phyloP scores from a whole-genome alignment of 2,888 invertebrate species.

The Rhingia rostrata region DNA sequence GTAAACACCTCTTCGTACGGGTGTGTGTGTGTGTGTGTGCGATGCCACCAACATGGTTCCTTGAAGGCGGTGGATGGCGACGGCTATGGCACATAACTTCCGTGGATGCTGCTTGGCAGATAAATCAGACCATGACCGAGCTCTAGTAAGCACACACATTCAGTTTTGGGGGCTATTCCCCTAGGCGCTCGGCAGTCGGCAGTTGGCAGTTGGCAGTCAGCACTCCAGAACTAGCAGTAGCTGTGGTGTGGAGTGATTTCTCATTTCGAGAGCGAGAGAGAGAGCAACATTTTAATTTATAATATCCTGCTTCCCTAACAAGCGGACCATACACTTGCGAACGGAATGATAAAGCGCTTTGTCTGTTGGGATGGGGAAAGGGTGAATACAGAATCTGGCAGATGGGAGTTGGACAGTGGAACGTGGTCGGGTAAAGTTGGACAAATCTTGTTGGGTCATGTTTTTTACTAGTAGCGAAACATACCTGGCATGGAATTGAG shows the following conservation, averaged over 20 bases:
- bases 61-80: conserved; percentile 42
- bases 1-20: conserved; percentile 64
- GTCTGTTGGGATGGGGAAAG: no score
- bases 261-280: conserved; percentile 41
- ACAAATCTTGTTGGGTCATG: no score
- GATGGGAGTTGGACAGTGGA: no score
- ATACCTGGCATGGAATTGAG: no score
- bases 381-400: no score
- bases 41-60: conserved; percentile 68
- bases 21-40: conserved; percentile 32
- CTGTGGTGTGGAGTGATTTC: conserved; percentile 46
- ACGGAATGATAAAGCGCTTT: conserved; percentile 56
- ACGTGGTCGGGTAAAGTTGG: no score
- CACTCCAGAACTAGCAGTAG: conserved; percentile 26
- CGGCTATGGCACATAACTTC: conserved; percentile 53
- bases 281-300: conserved; percentile 71
- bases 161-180: conserved; percentile 60
- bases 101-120: conserved; percentile 63
- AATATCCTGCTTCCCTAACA: conserved; percentile 57
- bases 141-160: conserved; percentile 5
- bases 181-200: conserved; percentile 24
- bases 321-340: conserved; percentile 21
- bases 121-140: conserved; percentile 62
- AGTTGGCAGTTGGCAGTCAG: neutral
- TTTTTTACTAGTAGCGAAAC: no score